phyloP scores from a whole-genome alignment of 2,113 vertebrate genomes.

The Clarias macrocephalus region DNA sequence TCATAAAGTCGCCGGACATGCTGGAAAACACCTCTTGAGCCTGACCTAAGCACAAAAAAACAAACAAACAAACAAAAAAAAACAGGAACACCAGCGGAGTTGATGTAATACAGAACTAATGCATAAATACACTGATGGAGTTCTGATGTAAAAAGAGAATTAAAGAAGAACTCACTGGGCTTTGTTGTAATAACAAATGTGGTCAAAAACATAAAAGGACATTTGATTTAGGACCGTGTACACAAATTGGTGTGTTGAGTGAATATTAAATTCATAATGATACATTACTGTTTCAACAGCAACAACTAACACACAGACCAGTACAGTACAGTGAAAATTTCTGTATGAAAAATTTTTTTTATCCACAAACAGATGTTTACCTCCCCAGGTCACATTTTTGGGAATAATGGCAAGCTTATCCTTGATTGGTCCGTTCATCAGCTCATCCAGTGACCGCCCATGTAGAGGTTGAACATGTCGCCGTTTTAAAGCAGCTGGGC shows the following conservation, averaged over 20 bases:
- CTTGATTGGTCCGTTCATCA: slow-evolving; percentile 93
- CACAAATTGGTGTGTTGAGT: neutral
- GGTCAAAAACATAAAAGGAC: neutral
- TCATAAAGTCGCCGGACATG: slow-evolving; percentile 96
- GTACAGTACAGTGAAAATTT: neutral
- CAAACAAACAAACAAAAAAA: neutral
- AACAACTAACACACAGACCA: neutral
- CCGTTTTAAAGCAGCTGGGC: slow-evolving; percentile 71
- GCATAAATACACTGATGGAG: neutral
- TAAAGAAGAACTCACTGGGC: neutral
- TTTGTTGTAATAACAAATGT: neutral
- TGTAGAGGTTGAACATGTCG: slow-evolving; percentile 78
- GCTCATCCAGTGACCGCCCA: slow-evolving; percentile 69
- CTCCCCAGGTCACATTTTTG: slow-evolving; percentile 89
- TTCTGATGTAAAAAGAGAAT: neutral
- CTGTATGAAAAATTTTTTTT: neutral
- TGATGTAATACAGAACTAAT: neutral
- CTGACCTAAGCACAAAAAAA: slow-evolving; percentile 75
- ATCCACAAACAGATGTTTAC: slow-evolving; percentile 63
- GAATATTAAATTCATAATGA: neutral
- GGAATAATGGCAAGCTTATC: slow-evolving; percentile 90
- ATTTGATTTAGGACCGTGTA: neutral
- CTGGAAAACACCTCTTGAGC: slow-evolving; percentile 77
- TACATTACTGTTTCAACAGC: neutral
- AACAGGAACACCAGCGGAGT: neutral